These are phyloP conservation scores for Pampus argenteus DNA, from an alignment of 2,797 vertebrate species.

Conservation along the genomic window DNA sequence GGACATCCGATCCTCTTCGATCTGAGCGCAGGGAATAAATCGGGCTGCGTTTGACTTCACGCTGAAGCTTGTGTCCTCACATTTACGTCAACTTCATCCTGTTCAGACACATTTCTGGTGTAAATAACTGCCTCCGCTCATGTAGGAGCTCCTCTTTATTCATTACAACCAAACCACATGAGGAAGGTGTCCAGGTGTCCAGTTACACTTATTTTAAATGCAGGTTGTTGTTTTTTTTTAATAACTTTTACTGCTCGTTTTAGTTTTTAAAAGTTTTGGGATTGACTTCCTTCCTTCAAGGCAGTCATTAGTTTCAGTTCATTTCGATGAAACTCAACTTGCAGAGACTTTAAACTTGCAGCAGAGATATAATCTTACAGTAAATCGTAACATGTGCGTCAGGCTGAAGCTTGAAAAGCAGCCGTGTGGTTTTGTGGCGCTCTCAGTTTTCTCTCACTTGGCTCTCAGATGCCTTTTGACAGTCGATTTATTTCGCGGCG, in stretches of 20 bases:
- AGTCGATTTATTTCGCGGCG: slow-evolving; percentile 27
- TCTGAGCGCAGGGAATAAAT: too few relatives aligned
- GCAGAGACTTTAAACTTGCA: background rate
- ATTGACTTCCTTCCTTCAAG: background rate
- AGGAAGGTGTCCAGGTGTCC: background rate
- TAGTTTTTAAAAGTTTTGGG: background rate
- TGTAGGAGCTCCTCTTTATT: too few relatives aligned
- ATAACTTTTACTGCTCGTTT: background rate
- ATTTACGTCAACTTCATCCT: too few relatives aligned
- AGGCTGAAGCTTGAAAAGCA: background rate
- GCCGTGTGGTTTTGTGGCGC: background rate
- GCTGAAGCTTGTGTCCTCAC: background rate
- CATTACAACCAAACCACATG: too few relatives aligned
- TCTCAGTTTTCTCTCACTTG: background rate
- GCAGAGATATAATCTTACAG: background rate
- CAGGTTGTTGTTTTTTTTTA: background rate
- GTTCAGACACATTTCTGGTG: too few relatives aligned
- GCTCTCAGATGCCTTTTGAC: slow-evolving; percentile 19
- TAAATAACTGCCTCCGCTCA: too few relatives aligned
- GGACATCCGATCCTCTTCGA: background rate
- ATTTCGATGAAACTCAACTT: background rate
- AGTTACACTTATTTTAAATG: background rate
- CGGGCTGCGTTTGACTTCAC: too few relatives aligned
- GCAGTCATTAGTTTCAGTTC: background rate
- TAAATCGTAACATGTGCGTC: background rate